Percentiles rank a stretch among this genome's conserved stretches.
These are phyloP conservation scores for Wiebesia pumilae DNA, from an alignment of 1,140 invertebrate species.

Conservation along the genomic window DNA sequence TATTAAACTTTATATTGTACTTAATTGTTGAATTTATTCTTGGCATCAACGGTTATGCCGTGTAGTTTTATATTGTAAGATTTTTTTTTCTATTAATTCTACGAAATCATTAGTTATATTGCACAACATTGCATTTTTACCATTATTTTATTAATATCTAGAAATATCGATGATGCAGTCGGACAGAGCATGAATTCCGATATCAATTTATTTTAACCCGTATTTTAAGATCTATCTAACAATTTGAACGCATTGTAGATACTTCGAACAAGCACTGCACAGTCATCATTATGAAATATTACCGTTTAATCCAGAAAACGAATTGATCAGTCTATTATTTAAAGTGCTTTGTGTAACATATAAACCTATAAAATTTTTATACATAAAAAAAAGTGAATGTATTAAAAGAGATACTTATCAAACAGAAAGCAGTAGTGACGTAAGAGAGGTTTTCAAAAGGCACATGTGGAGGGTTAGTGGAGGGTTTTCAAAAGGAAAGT, in stretches of 20 bases:
- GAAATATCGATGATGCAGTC: no score
- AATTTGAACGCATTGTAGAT: no score
- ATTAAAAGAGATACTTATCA: neutral
- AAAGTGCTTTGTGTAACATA: no score
- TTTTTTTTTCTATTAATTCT: neutral
- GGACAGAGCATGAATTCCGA: no score
- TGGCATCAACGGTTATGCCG: neutral
- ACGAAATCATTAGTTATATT: neutral
- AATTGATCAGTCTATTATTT: no score
- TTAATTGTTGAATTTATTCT: neutral
- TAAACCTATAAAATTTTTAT: no score
- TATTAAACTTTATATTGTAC: constrained; percentile 38
- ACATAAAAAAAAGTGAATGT: neutral
- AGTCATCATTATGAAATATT: no score
- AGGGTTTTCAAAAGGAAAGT: neutral
- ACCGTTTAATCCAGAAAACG: no score
- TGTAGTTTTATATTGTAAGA: neutral
- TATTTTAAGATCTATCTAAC: no score
- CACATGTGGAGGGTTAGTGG: neutral
- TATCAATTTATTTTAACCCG: no score
- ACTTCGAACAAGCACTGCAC: no score
- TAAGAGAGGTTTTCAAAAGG: neutral
- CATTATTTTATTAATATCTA: neutral
- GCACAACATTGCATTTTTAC: neutral
- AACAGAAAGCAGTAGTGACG: neutral